Evolutionary conservation across 2,113 vertebrate genomes (phyloP), one percentile per base, ranked within the genome.

Genomic region (Rhinogobius similis): DNA sequence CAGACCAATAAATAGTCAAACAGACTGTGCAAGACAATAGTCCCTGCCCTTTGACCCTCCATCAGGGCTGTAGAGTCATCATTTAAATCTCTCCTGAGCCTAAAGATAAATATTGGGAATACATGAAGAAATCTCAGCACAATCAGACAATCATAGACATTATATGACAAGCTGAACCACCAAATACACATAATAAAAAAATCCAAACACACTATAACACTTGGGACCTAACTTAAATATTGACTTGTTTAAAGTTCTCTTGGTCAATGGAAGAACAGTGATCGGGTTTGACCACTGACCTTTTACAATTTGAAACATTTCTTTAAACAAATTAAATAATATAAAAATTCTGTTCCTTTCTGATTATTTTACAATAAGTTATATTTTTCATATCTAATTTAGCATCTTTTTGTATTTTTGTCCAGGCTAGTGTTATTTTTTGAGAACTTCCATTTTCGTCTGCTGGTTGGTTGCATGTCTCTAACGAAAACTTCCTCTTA

Each of bases 221-320:
- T 6, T 20, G 50, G 50, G 50, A 27, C 23, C 4, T 14, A 27
- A 27, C 5, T 27, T 56, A 7, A 27, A 56, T 27, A 56, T 56
- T 27, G 23, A 6, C 23, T 27, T 56, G 53, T 56, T 52, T 56
- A 53, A 23, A 36, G 39, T 13, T n/a, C n/a, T n/a, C n/a, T n/a
- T n/a, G n/a, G 24, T 16, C 73, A 75, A 53, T 81, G 73, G 87
- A 69, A 14, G 66, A 78, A 79, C 68, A 62, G 46, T 68, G 83
- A 91, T 86, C 82, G 86, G 88, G 50, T 63, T 63, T 82, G 72
- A 86, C 63, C 36, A 9, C 62, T 77, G 76, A 79, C 77, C 76
- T 72, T 67, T 71, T 36, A 75, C n/a, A n/a, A n/a, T n/a, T n/a
- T n/a, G n/a, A n/a, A n/a, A n/a, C n/a, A n/a, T n/a, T n/a, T n/a